phyloP scores from a whole-genome alignment of 2,888 invertebrate genomes.

The Plagiodera versicolora region DNA sequence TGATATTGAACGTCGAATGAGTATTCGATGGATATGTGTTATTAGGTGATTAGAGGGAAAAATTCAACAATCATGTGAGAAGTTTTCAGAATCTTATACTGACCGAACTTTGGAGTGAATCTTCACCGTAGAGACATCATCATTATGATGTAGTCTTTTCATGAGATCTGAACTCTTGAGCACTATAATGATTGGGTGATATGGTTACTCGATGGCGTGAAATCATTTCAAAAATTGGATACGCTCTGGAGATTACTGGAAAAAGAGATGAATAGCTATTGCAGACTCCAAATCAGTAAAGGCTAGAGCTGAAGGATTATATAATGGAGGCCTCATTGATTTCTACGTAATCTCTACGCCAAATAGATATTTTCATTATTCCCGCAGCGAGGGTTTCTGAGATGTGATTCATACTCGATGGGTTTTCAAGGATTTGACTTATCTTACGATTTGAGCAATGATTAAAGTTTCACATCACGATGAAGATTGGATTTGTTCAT shows the following conservation, averaged over 20 bases:
- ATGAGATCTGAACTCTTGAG: too few relatives aligned
- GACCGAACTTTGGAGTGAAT: too few relatives aligned
- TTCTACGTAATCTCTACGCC: conserved; percentile 42
- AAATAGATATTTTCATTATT: conserved; percentile 42
- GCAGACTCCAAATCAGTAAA: conserved; percentile 44
- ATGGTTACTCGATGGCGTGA: conserved; percentile 4
- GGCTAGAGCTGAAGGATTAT: conserved; percentile 43
- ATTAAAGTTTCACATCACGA: conserved; percentile 7
- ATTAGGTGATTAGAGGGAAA: too few relatives aligned
- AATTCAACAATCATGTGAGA: too few relatives aligned
- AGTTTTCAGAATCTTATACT: too few relatives aligned
- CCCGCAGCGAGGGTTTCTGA: conserved; percentile 30
- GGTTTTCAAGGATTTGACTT: neutral
- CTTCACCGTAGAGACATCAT: too few relatives aligned
- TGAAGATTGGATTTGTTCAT: too few relatives aligned
- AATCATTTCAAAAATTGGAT: conserved; percentile 12
- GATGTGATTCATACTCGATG: conserved; percentile 19
- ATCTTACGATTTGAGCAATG: neutral
- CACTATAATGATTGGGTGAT: neutral
- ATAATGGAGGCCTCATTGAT: conserved; percentile 50
- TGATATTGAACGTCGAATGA: too few relatives aligned
- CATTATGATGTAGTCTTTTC: too few relatives aligned
- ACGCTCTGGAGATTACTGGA: conserved; percentile 43
- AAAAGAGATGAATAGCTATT: conserved; percentile 35
- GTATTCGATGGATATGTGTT: too few relatives aligned